phyloP scores from a whole-genome alignment of 2,797 vertebrate species.

The Lagocephalus sceleratus region DNA sequence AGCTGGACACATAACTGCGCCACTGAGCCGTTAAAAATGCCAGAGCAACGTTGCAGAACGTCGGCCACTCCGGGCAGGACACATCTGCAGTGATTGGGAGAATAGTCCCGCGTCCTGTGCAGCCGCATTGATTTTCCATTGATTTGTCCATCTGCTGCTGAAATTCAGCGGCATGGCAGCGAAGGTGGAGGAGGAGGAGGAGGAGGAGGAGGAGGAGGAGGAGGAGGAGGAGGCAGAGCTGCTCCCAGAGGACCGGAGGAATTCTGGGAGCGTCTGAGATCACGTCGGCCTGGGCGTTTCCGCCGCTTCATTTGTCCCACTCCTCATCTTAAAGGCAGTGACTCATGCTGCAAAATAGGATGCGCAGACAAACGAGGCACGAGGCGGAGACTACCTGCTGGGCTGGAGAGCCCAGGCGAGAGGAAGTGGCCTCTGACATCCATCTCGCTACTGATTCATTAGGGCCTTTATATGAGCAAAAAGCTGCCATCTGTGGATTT shows the following conservation, averaged over 20 bases:
- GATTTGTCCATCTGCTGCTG: constrained; percentile 46
- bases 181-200: constrained; percentile 9
- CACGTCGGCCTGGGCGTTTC: constrained; percentile 9
- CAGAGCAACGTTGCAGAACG: constrained; percentile 5
- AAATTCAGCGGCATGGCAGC: constrained; percentile 19
- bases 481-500: constrained; percentile 51
- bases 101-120: constrained; percentile 42
- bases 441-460: constrained; percentile 57
- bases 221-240: not conserved
- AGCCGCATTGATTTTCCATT: constrained; percentile 56
- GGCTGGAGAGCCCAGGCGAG: constrained; percentile 31
- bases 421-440: constrained; percentile 37
- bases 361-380: constrained; percentile 45
- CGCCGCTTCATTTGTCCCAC: constrained; percentile 36
- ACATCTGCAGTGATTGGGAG: constrained; percentile 54
- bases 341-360: constrained; percentile 38
- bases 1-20: no score
- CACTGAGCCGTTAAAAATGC: no score
- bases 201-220: no score
- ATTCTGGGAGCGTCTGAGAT: constrained; percentile 36
- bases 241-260: constrained; percentile 27
- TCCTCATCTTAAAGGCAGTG: constrained; percentile 47
- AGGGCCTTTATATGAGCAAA: constrained; percentile 52
- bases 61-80: constrained; percentile 31
- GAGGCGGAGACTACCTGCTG: constrained; percentile 55